phyloP scores from a whole-genome alignment of 1,140 invertebrate species.

The Alviniconcha marisindica region DNA sequence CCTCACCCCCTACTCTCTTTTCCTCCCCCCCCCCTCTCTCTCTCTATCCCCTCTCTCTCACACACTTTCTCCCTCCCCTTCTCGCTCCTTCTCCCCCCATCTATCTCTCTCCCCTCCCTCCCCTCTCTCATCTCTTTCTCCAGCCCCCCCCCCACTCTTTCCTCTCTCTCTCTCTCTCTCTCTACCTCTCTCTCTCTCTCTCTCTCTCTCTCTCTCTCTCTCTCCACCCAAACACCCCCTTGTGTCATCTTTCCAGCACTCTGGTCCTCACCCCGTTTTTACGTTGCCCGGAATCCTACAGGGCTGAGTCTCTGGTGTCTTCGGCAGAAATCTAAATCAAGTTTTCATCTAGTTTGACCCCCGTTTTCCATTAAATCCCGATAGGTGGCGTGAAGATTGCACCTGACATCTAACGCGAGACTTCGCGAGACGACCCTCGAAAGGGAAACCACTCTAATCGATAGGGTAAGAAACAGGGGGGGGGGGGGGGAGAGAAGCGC shows the following conservation, averaged over 20 bases:
- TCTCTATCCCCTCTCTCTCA: too few relatives aligned
- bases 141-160: too few relatives aligned
- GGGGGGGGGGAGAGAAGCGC: too few relatives aligned
- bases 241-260: too few relatives aligned
- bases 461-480: not conserved
- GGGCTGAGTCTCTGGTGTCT: too few relatives aligned
- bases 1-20: too few relatives aligned
- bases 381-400: conserved; percentile 30
- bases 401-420: conserved; percentile 20
- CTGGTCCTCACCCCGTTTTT: too few relatives aligned
- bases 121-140: too few relatives aligned
- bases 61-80: conserved; percentile 5
- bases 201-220: too few relatives aligned
- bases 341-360: conserved; percentile 29
- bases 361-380: conserved; percentile 26
- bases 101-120: not conserved
- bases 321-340: conserved; percentile 18
- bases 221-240: too few relatives aligned
- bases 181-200: not conserved
- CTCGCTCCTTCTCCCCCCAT: not conserved
- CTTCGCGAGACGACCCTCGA: not conserved
- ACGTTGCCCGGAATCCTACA: too few relatives aligned
- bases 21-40: not conserved
- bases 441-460: conserved; percentile 25
- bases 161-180: conserved; percentile 22